Evolutionary conservation across 2,888 invertebrate species (phyloP).

Genomic region (Chrysolina oricalcia): DNA sequence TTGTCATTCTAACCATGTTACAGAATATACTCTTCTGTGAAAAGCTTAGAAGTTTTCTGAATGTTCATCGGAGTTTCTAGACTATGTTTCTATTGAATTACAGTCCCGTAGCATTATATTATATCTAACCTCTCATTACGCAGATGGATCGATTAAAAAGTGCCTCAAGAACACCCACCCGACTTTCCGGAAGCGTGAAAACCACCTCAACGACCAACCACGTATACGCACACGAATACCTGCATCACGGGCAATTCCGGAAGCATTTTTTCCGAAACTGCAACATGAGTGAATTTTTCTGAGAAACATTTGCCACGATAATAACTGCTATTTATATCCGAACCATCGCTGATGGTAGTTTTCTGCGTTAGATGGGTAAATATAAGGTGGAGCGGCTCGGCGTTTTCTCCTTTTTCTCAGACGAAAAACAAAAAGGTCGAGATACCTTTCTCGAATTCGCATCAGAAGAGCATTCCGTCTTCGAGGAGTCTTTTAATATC

Average conservation of each 20-base stretch:
- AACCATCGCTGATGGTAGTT: constrained; percentile 24
- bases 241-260: constrained; percentile 2
- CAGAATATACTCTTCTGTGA: too few species aligned
- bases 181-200: not conserved
- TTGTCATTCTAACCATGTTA: too few species aligned
- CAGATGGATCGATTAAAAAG: not conserved
- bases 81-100: too few species aligned
- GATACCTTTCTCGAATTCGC: constrained; percentile 19
- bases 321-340: constrained; percentile 23
- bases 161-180: not conserved
- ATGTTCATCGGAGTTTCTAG: too few species aligned
- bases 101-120: too few species aligned
- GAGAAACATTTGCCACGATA: constrained; percentile 13
- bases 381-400: constrained; percentile 15
- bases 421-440: constrained; percentile 9
- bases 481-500: constrained; percentile 20
- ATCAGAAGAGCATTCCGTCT: constrained; percentile 1
- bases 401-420: constrained; percentile 3
- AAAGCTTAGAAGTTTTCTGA: too few species aligned
- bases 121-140: too few species aligned
- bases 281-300: constrained; percentile 18
- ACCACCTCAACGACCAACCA: not conserved
- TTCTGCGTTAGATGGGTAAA: constrained; percentile 25
- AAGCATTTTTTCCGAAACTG: constrained; percentile 6
- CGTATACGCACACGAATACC: constrained; percentile 6